A percentile compares a stretch with the other conserved stretches of the same genome.
These are phyloP conservation scores for Habropoda laboriosa DNA, from an alignment of 1,140 invertebrate species.

Conservation along the genomic window DNA sequence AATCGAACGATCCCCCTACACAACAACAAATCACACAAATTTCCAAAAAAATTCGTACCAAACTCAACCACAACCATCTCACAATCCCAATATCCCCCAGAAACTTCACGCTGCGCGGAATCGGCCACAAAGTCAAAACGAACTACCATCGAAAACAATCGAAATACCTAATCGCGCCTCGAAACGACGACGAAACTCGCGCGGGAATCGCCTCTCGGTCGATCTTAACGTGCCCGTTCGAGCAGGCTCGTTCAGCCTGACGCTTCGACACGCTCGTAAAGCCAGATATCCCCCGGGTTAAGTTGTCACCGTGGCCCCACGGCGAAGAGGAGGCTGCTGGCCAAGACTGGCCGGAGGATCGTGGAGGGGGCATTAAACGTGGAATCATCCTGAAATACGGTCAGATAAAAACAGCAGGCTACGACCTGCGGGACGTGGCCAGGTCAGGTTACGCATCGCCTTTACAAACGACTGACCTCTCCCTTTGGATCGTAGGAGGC, in stretches of 20 bases:
- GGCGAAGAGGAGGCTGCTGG: constrained; percentile 41
- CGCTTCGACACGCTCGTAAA: constrained; percentile 62
- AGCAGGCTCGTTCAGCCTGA: constrained; percentile 13
- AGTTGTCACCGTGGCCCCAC: constrained; percentile 69
- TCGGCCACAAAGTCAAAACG: neutral
- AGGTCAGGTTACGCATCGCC: constrained; percentile 78
- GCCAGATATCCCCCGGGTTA: constrained; percentile 58
- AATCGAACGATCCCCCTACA: no score
- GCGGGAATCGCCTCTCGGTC: neutral
- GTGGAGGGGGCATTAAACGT: constrained; percentile 70
- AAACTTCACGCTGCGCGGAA: neutral
- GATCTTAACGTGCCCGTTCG: neutral
- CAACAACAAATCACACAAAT: no score
- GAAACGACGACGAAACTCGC: neutral
- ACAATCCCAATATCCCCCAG: no score
- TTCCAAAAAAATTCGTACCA: no score
- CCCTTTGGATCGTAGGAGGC: constrained; percentile 32
- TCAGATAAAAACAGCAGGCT: constrained; percentile 81
- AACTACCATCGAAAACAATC: neutral
- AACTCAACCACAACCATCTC: no score
- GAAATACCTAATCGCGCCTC: neutral
- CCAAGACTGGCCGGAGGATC: constrained; percentile 1
- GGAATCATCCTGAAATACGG: constrained; percentile 80
- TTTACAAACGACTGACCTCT: constrained; percentile 73
- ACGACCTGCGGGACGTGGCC: constrained; percentile 74